Evolutionary conservation across 2,888 invertebrate genomes (phyloP), one percentile per base, ranked within the genome.

Genomic region (Eristalinus aeneus): DNA sequence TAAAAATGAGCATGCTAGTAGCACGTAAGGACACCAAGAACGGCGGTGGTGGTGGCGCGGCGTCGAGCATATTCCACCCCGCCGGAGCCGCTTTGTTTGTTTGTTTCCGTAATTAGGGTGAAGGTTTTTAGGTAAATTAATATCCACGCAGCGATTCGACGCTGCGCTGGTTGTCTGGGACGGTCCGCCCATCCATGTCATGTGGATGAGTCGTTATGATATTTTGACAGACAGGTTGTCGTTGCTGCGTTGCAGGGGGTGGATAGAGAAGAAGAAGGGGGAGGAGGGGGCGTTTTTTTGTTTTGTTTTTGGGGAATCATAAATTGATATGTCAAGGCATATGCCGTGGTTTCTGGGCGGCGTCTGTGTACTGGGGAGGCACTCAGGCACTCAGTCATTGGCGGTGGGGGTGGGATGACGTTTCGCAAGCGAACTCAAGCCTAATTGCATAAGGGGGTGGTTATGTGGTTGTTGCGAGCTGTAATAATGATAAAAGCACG

Each of bases 51-150:
- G n/a, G n/a, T n/a, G n/a, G 27, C 2, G 5, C 27, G 39, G 12
- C n/a, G 39, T 6, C 39, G 5, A 16, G 46, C 6, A 16, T 68
- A 11, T 32, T 20, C 67, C 1, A 32, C 56, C 31, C 71, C 34
- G 27, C 27, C 65, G 31, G 36, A 58, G 64, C 64, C 36, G 32
- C 11, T 65, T 75, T 61, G 75, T 80, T 85, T 85, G 85, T 85
- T 85, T 85, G 85, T 85, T 85, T 85, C 64, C 61, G 73, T 85
- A 85, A 85, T 85, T 81, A 85, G 81, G 81, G 76, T 76, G 68
- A 81, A 85, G 68, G 85, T 77, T 81, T 81, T 85, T 85, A 77
- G 85, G 81, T 81, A 85, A 85, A 85, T 85, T 85, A 85, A 85
- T 85, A 85, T 77, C 68, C 63, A 76, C 68, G 81, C 84, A 85